Percentiles rank a stretch among this genome's conserved stretches.
Evolutionary conservation across 1,140 invertebrate genomes (phyloP).

Genomic region (Drosophila pseudoananassae): DNA sequence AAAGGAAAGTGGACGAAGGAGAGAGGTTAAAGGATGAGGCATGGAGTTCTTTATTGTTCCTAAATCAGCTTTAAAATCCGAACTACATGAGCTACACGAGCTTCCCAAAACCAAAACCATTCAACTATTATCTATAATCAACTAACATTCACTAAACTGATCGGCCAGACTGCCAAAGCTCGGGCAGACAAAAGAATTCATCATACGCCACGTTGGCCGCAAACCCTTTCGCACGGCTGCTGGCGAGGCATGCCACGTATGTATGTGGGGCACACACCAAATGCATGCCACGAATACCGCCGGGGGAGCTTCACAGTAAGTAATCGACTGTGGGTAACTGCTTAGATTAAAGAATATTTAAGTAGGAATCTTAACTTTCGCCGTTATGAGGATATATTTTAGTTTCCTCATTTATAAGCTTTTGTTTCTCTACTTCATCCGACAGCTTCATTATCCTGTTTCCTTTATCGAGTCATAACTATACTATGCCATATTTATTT

Average conservation of each 20-base stretch:
- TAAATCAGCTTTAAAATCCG: neutral
- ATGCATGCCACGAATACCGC: slow-evolving; percentile 51
- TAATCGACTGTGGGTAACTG: neutral
- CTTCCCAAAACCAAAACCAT: slow-evolving; percentile 13
- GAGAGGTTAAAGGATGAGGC: neutral
- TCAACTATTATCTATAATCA: slow-evolving; percentile 21
- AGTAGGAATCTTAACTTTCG: too few relatives aligned
- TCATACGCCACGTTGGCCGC: slow-evolving; percentile 76
- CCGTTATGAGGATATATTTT: neutral
- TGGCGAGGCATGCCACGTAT: slow-evolving; percentile 56
- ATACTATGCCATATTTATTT: slow-evolving; percentile 29
- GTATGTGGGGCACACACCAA: slow-evolving; percentile 41
- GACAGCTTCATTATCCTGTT: neutral
- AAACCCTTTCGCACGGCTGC: slow-evolving; percentile 44
- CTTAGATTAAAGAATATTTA: neutral
- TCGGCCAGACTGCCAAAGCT: slow-evolving; percentile 30
- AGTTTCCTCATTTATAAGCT: neutral
- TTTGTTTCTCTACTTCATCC: neutral
- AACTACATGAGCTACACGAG: neutral
- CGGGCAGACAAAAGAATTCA: slow-evolving; percentile 61
- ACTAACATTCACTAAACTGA: slow-evolving; percentile 35
- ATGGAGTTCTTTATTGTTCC: neutral
- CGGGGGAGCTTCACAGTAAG: slow-evolving; percentile 13
- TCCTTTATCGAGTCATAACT: slow-evolving; percentile 21
- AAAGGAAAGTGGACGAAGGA: neutral